Percentiles rank a stretch among this genome's conserved stretches.
Evolutionary conservation across 92 coral and sea anemone genomes (phyloP).

Genomic region (Nematostella vectensis): DNA sequence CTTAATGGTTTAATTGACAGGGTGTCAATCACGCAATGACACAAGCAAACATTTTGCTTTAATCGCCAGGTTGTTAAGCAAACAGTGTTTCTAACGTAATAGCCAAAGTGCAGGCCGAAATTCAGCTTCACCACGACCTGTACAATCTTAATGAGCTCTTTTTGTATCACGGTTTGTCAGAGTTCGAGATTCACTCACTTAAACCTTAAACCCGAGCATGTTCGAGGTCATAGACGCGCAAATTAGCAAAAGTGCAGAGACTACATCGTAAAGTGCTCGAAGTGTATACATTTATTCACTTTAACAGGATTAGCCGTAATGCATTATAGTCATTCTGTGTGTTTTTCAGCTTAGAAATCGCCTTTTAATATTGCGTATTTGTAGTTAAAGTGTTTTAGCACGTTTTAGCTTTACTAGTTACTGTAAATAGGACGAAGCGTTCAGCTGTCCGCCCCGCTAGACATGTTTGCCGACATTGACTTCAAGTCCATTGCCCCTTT

Average conservation of each 20-base stretch:
- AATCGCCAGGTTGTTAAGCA: constrained; percentile 74
- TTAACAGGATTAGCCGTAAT: neutral
- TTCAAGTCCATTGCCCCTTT: constrained; percentile 14
- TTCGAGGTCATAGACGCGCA: too few species aligned
- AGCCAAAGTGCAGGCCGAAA: constrained; percentile 13
- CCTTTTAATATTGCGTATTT: neutral
- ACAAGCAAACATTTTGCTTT: constrained; percentile 77
- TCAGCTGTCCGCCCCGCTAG: constrained; percentile 23
- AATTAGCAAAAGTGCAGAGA: too few species aligned
- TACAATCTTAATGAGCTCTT: constrained; percentile 32
- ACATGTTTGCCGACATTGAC: constrained; percentile 21
- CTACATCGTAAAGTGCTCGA: too few species aligned
- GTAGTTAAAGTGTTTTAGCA: neutral
- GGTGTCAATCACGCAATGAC: constrained; percentile 73
- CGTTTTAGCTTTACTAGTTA: constrained; percentile 16
- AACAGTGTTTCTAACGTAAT: constrained; percentile 68
- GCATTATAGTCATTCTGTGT: neutral
- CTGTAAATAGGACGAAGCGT: constrained; percentile 21
- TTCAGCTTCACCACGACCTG: constrained; percentile 12
- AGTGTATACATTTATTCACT: too few species aligned
- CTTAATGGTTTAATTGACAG: constrained; percentile 76
- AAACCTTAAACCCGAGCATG: too few species aligned
- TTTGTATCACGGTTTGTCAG: too few species aligned
- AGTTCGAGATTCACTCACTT: too few species aligned
- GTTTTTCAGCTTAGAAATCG: neutral